Conservation (phyloP, 2,888 invertebrate species). For the Graphium colonna region DNA sequence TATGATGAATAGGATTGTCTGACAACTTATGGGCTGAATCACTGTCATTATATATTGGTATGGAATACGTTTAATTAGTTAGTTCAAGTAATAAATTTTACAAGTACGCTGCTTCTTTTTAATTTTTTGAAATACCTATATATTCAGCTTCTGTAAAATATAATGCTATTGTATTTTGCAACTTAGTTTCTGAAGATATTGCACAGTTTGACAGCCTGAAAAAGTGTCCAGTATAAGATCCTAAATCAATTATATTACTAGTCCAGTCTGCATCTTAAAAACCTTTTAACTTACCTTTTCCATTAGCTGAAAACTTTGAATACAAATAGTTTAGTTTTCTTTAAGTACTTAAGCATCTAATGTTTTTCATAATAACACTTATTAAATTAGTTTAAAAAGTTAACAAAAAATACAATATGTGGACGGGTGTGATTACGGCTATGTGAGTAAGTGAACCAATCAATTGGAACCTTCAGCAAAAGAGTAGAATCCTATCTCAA, state of each 20-base stretch:
- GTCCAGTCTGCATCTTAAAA: constrained; percentile 18
- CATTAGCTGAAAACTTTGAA: too few relatives aligned
- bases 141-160: not conserved
- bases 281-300: not conserved
- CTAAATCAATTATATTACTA: not conserved
- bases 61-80: not conserved
- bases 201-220: not conserved
- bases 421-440: constrained; percentile 5
- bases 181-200: not conserved
- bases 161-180: not conserved
- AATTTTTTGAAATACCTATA: constrained; percentile 4
- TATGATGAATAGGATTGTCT: constrained; percentile 1
- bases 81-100: not conserved
- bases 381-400: too few relatives aligned
- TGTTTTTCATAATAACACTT: too few relatives aligned
- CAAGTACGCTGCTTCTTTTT: not conserved
- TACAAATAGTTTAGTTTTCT: too few relatives aligned
- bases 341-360: too few relatives aligned
- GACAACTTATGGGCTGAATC: constrained; percentile 1
- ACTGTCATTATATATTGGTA: too few relatives aligned
- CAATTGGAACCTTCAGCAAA: too few relatives aligned
- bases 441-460: constrained; percentile 23
- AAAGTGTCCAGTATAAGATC: constrained; percentile 16
- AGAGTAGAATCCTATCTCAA: too few relatives aligned
- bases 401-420: not conserved